phyloP scores from a whole-genome alignment of 1,140 invertebrate genomes.

The Tetragnatha versicolor region DNA sequence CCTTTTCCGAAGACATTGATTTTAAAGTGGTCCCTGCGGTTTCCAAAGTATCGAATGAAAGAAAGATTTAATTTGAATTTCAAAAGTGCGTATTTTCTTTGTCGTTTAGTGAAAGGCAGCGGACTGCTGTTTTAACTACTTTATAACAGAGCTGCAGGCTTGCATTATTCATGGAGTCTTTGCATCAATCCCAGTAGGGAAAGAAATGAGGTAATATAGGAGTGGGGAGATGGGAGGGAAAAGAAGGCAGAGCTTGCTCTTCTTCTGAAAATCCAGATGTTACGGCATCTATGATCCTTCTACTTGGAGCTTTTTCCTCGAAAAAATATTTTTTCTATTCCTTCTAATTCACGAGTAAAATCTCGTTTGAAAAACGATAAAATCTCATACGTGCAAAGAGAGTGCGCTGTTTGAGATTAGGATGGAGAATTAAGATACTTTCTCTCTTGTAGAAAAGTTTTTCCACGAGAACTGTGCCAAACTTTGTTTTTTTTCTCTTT shows the following conservation, averaged over 20 bases:
- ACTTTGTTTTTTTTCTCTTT: background rate
- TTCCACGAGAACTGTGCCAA: background rate
- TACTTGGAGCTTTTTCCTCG: background rate
- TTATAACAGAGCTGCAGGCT: constrained; percentile 36
- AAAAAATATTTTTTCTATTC: background rate
- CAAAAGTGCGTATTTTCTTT: constrained; percentile 49
- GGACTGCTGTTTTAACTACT: constrained; percentile 41
- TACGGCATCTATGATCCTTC: constrained; percentile 21
- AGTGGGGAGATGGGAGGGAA: background rate
- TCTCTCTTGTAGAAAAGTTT: background rate
- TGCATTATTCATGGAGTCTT: constrained; percentile 44
- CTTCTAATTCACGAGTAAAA: constrained; percentile 25
- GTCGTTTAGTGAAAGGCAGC: constrained; percentile 42
- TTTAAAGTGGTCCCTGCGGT: constrained; percentile 38
- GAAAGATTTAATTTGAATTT: constrained; percentile 46
- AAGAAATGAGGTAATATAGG: constrained; percentile 37
- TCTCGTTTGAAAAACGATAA: constrained; percentile 37
- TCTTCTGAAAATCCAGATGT: constrained; percentile 34
- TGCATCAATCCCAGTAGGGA: constrained; percentile 16
- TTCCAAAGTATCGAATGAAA: constrained; percentile 41
- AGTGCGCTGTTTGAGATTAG: background rate
- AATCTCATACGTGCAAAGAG: constrained; percentile 7
- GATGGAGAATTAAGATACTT: background rate
- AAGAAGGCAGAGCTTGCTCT: background rate
- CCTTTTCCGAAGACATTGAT: constrained; percentile 28